Evolutionary conservation across 2,888 invertebrate species (phyloP).

Genomic region (Mimumesa dahlbomi): DNA sequence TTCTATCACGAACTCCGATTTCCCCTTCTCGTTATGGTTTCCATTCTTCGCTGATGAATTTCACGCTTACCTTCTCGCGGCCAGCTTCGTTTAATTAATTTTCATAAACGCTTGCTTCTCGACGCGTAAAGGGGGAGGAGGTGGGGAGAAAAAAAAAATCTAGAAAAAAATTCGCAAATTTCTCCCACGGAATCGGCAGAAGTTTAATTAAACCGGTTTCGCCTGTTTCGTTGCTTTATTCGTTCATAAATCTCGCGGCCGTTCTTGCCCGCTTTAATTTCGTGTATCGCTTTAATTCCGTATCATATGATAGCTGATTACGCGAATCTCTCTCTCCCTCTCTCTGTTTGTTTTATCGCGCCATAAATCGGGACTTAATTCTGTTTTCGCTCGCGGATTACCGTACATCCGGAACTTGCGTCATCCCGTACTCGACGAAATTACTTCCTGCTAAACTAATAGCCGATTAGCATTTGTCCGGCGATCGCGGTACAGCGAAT

Average conservation of each 20-base stretch:
- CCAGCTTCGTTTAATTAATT: constrained; percentile 42
- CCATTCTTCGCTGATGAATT: background rate
- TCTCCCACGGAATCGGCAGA: constrained; percentile 1
- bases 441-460: constrained; percentile 26
- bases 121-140: no score
- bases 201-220: constrained; percentile 40
- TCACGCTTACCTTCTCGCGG: no score
- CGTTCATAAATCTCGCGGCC: constrained; percentile 19
- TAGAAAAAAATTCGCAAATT: no score
- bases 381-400: constrained; percentile 27
- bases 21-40: no score
- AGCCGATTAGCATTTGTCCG: constrained; percentile 30
- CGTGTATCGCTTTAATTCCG: constrained; percentile 26
- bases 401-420: constrained; percentile 4
- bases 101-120: background rate
- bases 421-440: constrained; percentile 9
- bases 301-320: constrained; percentile 26
- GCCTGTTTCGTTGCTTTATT: background rate
- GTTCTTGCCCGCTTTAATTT: constrained; percentile 27
- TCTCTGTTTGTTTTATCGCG: constrained; percentile 24
- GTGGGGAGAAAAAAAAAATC: no score
- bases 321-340: constrained; percentile 12
- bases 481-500: background rate
- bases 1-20: no score
- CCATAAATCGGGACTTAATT: constrained; percentile 40